phyloP scores from a whole-genome alignment of 2,113 vertebrate species.

The Rhabdomys dilectus region DNA sequence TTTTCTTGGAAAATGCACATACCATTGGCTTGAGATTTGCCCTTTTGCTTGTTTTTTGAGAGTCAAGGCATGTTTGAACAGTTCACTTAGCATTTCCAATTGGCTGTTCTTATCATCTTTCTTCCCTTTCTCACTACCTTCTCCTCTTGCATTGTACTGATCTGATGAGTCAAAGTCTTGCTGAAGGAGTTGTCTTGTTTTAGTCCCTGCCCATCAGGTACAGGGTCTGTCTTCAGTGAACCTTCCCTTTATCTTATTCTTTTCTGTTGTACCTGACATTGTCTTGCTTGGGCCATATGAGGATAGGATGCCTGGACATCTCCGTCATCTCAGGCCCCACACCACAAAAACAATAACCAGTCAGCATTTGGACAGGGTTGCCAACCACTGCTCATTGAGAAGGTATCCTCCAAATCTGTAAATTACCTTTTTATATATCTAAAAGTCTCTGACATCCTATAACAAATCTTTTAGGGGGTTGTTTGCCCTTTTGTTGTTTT shows the following conservation, averaged over 20 bases:
- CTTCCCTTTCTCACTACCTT: slow-evolving; percentile 72
- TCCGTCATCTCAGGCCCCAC: neutral
- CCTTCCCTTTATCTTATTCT: neutral
- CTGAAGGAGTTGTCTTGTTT: slow-evolving; percentile 56
- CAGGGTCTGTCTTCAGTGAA: slow-evolving; percentile 57
- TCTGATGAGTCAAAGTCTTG: slow-evolving; percentile 48
- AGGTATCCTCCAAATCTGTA: slow-evolving; percentile 8
- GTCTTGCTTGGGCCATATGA: slow-evolving; percentile 31
- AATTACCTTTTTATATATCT: slow-evolving; percentile 47
- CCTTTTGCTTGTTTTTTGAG: slow-evolving; percentile 45
- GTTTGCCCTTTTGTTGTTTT: neutral
- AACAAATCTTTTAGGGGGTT: neutral
- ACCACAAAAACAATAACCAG: neutral
- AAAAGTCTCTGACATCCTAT: slow-evolving; percentile 21
- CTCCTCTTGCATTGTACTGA: slow-evolving; percentile 58
- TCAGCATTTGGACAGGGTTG: neutral
- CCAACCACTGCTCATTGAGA: slow-evolving; percentile 16
- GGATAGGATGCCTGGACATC: neutral
- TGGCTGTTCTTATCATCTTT: slow-evolving; percentile 67
- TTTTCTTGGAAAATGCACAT: slow-evolving; percentile 57
- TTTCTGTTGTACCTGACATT: slow-evolving; percentile 24
- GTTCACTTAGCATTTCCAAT: slow-evolving; percentile 61
- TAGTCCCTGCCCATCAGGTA: slow-evolving; percentile 49
- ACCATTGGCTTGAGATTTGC: slow-evolving; percentile 63
- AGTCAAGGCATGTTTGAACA: slow-evolving; percentile 70